Base-by-base conservation (phyloP, 2,797 vertebrate genomes). In the Ciconia nigra region DNA sequence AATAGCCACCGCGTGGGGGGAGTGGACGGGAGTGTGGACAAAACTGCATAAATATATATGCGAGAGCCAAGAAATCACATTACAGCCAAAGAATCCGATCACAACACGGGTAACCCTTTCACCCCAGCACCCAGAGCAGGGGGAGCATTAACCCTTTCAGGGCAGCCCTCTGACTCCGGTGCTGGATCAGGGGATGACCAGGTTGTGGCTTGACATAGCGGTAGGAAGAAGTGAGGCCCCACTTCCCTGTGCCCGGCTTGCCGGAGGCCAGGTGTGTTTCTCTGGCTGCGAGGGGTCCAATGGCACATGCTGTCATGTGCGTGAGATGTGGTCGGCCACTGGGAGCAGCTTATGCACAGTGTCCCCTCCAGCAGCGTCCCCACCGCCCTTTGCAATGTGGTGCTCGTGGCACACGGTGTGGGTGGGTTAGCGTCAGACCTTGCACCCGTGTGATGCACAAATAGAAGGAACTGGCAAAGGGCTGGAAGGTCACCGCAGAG, bases 11-110 rank as follows among this genome's bases (percentile, higher is more conserved):
- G 25, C 19, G n/a, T 80, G 83, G 93, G 91, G 93, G 96, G 96
- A 97, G 97, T 94, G 97, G 97, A 97, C 79, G 77, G 96, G 95
- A 99, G 98, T 98, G 99, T 99, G 99, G 98, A 99, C 99, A 98
- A 99, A 99, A 99, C 99, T 98, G 99, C 99, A 98, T 98, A 99
- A 99, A 99, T 99, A 99, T 98, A 98, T 99, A 99, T 89, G 72
- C 97, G 97, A 98, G 98, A 99, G 98, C 98, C 98, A 96, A 98
- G 98, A 99, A 99, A 99, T 99, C 98, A 99, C 99, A 99, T 99
- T 99, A 99, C 98, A 98, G 98, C 97, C 97, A 98, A 98, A 98
- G 98, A 98, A 99, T 98, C 98, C 29, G 97, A 99, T 98, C 98
- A 98, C 98, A 99, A 99, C 98, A 99, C 54, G 98, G 98, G 98